Percentiles rank a stretch among this genome's conserved stretches.
Conservation (phyloP, 2,113 vertebrate species). For the Micronycteris hirsuta region DNA sequence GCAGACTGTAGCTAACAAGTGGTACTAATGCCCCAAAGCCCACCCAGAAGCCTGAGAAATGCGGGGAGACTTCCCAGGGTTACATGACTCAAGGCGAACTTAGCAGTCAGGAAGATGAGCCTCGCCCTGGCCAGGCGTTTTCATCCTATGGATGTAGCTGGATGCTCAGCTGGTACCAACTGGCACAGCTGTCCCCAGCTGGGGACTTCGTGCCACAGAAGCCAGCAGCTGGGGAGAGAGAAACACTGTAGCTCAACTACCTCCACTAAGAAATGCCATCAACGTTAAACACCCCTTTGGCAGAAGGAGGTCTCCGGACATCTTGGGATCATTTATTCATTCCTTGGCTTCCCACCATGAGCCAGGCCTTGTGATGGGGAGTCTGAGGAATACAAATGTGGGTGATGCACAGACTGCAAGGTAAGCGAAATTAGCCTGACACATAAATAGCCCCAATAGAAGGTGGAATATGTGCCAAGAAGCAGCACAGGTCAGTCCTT, state of each 20-base stretch:
- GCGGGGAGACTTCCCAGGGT: conserved; percentile 38
- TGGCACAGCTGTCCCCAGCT: conserved; percentile 69
- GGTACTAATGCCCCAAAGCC: conserved; percentile 44
- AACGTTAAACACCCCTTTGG: background rate
- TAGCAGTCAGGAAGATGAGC: conserved; percentile 20
- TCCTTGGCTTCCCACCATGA: background rate
- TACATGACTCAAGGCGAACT: conserved; percentile 51
- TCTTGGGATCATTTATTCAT: conserved; percentile 8
- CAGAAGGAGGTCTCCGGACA: background rate
- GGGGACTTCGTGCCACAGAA: conserved; percentile 23
- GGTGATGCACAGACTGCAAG: background rate
- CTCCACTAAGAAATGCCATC: conserved; percentile 4
- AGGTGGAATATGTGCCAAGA: background rate
- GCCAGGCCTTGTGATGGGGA: background rate
- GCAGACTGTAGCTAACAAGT: conserved; percentile 47
- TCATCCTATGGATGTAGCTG: conserved; percentile 14
- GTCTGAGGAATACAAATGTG: background rate
- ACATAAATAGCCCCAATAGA: background rate
- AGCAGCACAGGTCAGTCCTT: background rate
- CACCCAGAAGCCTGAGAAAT: conserved; percentile 74
- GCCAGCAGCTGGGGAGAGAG: conserved; percentile 40
- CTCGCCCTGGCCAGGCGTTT: background rate
- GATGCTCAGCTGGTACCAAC: conserved; percentile 26
- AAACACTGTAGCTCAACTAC: background rate
- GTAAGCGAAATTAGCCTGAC: background rate